A percentile compares a stretch with the other conserved stretches of the same genome.
Evolutionary conservation across 2,113 vertebrate genomes (phyloP).

Genomic region (Corydoras maculifer): DNA sequence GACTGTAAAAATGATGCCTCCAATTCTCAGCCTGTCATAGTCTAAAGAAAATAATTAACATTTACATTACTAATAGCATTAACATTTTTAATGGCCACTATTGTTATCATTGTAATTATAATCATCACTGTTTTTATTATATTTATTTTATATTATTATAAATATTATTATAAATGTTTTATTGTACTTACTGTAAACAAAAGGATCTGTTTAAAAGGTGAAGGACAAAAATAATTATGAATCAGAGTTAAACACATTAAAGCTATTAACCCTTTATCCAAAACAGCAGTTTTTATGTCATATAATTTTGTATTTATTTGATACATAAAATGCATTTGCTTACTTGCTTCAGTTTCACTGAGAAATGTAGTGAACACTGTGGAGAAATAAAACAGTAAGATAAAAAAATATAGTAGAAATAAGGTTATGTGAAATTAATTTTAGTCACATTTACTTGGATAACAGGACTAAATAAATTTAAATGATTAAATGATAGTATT

Average conservation of each 20-base stretch:
- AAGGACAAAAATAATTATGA: not conserved
- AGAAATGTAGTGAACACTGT: too few relatives aligned
- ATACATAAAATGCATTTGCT: not conserved
- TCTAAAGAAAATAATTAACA: slow-evolving; percentile 46
- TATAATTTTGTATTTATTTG: not conserved
- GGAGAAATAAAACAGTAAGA: too few relatives aligned
- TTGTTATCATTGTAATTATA: too few relatives aligned
- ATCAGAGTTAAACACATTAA: not conserved
- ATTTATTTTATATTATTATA: not conserved
- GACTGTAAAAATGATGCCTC: slow-evolving; percentile 54
- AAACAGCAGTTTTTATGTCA: not conserved
- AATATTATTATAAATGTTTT: not conserved
- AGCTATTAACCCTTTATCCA: not conserved
- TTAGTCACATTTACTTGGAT: not conserved
- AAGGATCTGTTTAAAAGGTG: slow-evolving; percentile 54
- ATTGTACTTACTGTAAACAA: slow-evolving; percentile 67
- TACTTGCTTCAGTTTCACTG: too few relatives aligned
- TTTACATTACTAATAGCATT: not conserved
- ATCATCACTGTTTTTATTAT: too few relatives aligned
- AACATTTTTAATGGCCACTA: too few relatives aligned
- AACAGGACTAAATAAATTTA: not conserved
- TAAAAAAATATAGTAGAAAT: too few relatives aligned
- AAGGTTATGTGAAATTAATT: not conserved
- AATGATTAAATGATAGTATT: too few relatives aligned
- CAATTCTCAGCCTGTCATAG: slow-evolving; percentile 65